Base-by-base conservation (phyloP, 2,888 invertebrate species). In the Hypsopygia costalis region DNA sequence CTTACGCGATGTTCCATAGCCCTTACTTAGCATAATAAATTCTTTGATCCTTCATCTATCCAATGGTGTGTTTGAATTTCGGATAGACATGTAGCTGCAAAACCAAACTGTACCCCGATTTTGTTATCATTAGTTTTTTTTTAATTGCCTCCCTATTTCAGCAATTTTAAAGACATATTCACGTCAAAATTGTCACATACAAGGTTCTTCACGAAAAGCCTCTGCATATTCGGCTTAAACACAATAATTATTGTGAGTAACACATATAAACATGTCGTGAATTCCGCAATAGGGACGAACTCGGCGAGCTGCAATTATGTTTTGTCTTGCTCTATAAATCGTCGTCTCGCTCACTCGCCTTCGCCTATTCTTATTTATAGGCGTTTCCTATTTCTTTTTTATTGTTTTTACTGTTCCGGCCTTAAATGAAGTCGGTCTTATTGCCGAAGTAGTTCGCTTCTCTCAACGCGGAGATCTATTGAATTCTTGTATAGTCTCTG, bases 281-380 rank as follows among this genome's bases (percentile, higher is more conserved):
- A 36, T 37, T 37, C 36, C 36, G 36, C 36, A 37, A 37, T 37
- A 30, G 30, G 22, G 36, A 16, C 16, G 16, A 25, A 2, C 25
- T 6, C 25, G 25, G 25, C 25, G 40, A 37, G 43, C 49, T 51
- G 55, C 55, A 55, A 55, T 55, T 53, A 51, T 52, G 36, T 33
- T 39, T 41, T 37, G 47, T 47, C 55, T 42, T 50, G 47, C 43
- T 51, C 50, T 50, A 43, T 47, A 50, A 47, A 49, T 40, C 34
- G 39, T 38, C 34, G 39, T 46, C 49, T 31, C 44, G 34, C 49
- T 45, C 49, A 34, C 47, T 47, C 47, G 37, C 51, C 49, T 49
- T 42, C 49, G 52, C 52, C 55, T 54, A 53, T 51, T 54, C 54
- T 59, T 68, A 64, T 64, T 68, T 62, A 65, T 63, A 49, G 54